Evolutionary conservation across 2,888 invertebrate genomes (phyloP), one percentile per base, ranked within the genome.

Genomic region (Mesochorus sp.): DNA sequence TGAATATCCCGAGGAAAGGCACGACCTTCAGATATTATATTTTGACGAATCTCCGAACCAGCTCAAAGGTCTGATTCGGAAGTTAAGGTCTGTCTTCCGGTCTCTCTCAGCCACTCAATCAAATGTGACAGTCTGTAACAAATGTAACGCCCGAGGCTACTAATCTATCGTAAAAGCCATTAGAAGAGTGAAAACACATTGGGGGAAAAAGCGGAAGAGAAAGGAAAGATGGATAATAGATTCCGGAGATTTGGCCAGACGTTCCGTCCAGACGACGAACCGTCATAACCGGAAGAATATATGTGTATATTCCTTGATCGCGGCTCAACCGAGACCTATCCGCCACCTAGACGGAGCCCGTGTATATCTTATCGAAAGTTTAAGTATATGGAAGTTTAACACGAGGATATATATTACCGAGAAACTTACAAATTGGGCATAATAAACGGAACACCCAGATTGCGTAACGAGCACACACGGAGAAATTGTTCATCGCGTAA

Each of bases 401-500:
- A 37, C 24, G 49, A 61, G n/a, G 17, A 10, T 6, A 67, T 12
- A 47, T 17, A 53, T 39, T 64, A 71, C 31, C 24, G 57, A 34
- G 64, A 72, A 49, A 70, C 49, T 44, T 70, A 70, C 59, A 44
- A 49, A 78, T 59, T 64, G 14, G 26, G 59, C 12, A 62, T 34
- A 76, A 28, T 19, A 44, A 77, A 42, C 55, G 49, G 51, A 67
- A 66, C 42, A 51, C 37, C 31, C 8, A 6, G 53, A 75, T 78
- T 78, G 62, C 68, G 75, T 70, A 78, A 78, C 47, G 37, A 47
- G 67, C 14, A 59, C 26, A 49, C 53, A 59, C 53, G 61, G 72
- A 61, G 73, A 78, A 70, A 80, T 61, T 72, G 57, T 72, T 68
- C 49, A 68, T 74, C 61, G 67, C 67, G 67, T 75, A 71, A 80